phyloP scores from a whole-genome alignment of 2,888 invertebrate genomes.

The Stenchaetothrips biformis region DNA sequence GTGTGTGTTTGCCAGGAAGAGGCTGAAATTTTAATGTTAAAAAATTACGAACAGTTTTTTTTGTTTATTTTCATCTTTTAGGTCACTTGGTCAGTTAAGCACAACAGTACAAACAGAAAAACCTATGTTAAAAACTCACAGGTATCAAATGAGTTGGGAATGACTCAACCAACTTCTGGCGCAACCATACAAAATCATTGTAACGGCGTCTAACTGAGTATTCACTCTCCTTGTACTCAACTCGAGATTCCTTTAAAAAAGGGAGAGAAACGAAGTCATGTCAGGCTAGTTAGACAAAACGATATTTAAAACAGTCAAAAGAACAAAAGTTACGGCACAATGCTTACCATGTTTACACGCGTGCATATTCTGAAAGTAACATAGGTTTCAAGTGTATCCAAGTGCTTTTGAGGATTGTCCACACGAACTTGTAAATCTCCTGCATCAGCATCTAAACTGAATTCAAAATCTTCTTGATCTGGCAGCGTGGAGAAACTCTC shows the following conservation, averaged over 20 bases:
- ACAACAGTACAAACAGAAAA: too few species aligned
- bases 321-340: background rate
- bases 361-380: slow-evolving; percentile 66
- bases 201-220: slow-evolving; percentile 62
- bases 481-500: slow-evolving; percentile 58
- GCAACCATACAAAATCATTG: slow-evolving; percentile 67
- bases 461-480: slow-evolving; percentile 53
- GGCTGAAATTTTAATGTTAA: slow-evolving; percentile 55
- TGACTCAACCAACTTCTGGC: slow-evolving; percentile 58
- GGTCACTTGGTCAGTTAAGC: too few species aligned
- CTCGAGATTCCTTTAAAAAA: slow-evolving; percentile 50
- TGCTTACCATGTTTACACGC: slow-evolving; percentile 47
- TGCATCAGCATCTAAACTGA: slow-evolving; percentile 50
- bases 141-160: slow-evolving; percentile 64
- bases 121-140: slow-evolving; percentile 47
- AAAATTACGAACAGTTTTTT: too few species aligned
- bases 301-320: background rate
- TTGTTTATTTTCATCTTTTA: too few species aligned
- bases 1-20: slow-evolving; percentile 63
- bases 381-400: slow-evolving; percentile 65
- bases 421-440: slow-evolving; percentile 61
- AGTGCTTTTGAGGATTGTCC: slow-evolving; percentile 68
- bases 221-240: slow-evolving; percentile 59
- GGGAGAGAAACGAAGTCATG: background rate
- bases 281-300: background rate